phyloP scores from a whole-genome alignment of 2,797 vertebrate species.

The Tragopan temminckii region DNA sequence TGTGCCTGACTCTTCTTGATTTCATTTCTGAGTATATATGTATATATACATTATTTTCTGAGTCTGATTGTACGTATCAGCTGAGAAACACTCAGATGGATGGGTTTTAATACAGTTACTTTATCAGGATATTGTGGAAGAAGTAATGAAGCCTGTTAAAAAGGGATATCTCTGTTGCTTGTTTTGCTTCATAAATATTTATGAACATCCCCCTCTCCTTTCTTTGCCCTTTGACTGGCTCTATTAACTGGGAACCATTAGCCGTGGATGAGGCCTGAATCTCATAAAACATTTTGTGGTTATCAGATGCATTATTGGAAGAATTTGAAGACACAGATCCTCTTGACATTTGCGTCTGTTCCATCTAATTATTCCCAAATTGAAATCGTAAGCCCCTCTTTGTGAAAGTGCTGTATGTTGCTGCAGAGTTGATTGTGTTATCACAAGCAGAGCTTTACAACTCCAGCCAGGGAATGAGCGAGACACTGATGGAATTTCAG shows the following conservation, averaged over 20 bases:
- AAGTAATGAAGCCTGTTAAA: slow-evolving; percentile 62
- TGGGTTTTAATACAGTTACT: slow-evolving; percentile 54
- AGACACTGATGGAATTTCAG: slow-evolving; percentile 41
- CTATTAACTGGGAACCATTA: slow-evolving; percentile 75
- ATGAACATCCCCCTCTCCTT: slow-evolving; percentile 37
- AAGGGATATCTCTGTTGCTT: slow-evolving; percentile 32
- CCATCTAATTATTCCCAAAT: slow-evolving; percentile 39
- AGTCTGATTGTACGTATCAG: slow-evolving; percentile 61
- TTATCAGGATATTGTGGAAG: slow-evolving; percentile 45
- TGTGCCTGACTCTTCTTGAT: slow-evolving; percentile 14
- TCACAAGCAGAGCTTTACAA: slow-evolving; percentile 40
- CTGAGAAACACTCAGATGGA: slow-evolving; percentile 35
- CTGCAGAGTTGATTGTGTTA: slow-evolving; percentile 55
- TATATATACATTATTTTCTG: slow-evolving; percentile 43
- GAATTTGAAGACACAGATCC: slow-evolving; percentile 55
- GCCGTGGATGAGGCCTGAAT: slow-evolving; percentile 70
- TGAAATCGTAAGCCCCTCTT: slow-evolving; percentile 67
- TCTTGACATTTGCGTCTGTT: slow-evolving; percentile 69
- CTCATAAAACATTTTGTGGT: slow-evolving; percentile 68
- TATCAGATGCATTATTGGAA: slow-evolving; percentile 58
- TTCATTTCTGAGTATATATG: slow-evolving; percentile 13
- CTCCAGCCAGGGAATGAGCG: slow-evolving; percentile 9
- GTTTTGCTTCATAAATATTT: slow-evolving; percentile 73
- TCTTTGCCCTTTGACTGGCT: slow-evolving; percentile 73
- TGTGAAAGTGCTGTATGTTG: slow-evolving; percentile 56